Evolutionary conservation across 2,797 vertebrate species (phyloP).

Genomic region (Mormyrus proboscirostris): DNA sequence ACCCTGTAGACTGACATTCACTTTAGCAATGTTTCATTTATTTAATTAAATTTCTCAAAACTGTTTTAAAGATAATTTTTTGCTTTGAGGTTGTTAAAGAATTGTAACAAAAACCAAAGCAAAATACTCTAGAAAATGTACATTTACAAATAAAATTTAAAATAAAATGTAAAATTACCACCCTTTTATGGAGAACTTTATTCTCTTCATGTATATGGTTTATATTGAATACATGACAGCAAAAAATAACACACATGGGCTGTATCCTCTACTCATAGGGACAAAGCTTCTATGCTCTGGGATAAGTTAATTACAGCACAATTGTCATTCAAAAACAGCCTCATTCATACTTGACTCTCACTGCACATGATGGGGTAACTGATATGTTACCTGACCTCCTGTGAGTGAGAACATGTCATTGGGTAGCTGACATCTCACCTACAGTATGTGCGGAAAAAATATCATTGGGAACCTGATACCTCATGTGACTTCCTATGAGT

Average conservation of each 20-base stretch:
- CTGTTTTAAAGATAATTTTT: slow-evolving; percentile 78
- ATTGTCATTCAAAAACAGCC: slow-evolving; percentile 30
- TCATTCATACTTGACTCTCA: slow-evolving; percentile 42
- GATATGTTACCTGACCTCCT: background rate
- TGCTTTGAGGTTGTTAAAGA: slow-evolving; percentile 78
- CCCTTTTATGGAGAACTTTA: slow-evolving; percentile 42
- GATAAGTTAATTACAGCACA: slow-evolving; percentile 9
- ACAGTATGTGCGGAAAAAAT: background rate
- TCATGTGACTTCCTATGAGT: background rate
- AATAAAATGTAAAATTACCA: slow-evolving; percentile 50
- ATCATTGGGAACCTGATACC: background rate
- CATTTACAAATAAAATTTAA: slow-evolving; percentile 68
- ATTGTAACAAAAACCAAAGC: slow-evolving; percentile 78
- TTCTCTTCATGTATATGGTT: slow-evolving; percentile 35
- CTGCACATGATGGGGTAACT: background rate
- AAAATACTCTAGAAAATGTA: slow-evolving; percentile 77
- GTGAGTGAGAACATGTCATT: background rate
- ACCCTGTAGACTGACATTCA: slow-evolving; percentile 35
- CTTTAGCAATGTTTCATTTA: slow-evolving; percentile 77
- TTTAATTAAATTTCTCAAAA: slow-evolving; percentile 75
- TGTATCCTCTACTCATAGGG: slow-evolving; percentile 29
- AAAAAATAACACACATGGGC: slow-evolving; percentile 17
- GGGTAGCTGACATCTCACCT: background rate
- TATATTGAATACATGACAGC: slow-evolving; percentile 37
- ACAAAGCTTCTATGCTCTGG: background rate